phyloP scores from a whole-genome alignment of 2,888 invertebrate species.

The Sipunculus nudus region DNA sequence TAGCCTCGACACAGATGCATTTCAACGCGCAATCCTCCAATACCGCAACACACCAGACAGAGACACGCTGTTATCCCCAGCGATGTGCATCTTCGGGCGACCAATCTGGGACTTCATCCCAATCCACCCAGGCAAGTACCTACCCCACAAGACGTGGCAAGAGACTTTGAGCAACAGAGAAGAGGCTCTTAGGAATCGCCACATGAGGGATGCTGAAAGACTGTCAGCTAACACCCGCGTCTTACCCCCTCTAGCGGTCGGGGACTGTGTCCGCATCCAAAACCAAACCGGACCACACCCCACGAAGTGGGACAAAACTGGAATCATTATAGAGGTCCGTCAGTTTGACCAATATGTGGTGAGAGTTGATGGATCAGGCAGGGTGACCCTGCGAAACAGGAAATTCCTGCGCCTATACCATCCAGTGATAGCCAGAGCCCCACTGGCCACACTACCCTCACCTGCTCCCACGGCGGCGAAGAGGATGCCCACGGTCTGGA shows the following conservation, averaged over 20 bases:
- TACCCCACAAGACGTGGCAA: slow-evolving; percentile 28
- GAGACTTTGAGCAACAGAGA: slow-evolving; percentile 32
- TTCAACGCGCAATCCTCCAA: slow-evolving; percentile 43
- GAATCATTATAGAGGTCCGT: slow-evolving; percentile 39
- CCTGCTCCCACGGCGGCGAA: too few species aligned
- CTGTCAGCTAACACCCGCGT: slow-evolving; percentile 36
- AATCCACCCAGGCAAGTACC: slow-evolving; percentile 21
- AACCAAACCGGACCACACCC: slow-evolving; percentile 43
- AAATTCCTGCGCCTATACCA: slow-evolving; percentile 30
- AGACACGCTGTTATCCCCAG: slow-evolving; percentile 42
- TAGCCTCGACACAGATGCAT: slow-evolving; percentile 38
- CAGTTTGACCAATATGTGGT: slow-evolving; percentile 37
- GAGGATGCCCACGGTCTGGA: too few species aligned
- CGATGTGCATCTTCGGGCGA: slow-evolving; percentile 40
- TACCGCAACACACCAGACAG: slow-evolving; percentile 43
- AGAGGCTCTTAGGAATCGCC: slow-evolving; percentile 41
- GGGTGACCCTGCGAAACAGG: slow-evolving; percentile 31
- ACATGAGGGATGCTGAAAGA: slow-evolving; percentile 36
- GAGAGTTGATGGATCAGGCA: slow-evolving; percentile 34
- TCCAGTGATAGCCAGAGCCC: slow-evolving; percentile 4
- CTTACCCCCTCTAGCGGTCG: slow-evolving; percentile 29
- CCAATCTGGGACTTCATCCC: slow-evolving; percentile 42
- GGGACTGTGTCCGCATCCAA: slow-evolving; percentile 39
- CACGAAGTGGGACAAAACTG: slow-evolving; percentile 46
- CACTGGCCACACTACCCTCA: too few species aligned